Evolutionary conservation across 2,797 vertebrate genomes (phyloP).

Genomic region (Parauchenoglanis ngamensis): DNA sequence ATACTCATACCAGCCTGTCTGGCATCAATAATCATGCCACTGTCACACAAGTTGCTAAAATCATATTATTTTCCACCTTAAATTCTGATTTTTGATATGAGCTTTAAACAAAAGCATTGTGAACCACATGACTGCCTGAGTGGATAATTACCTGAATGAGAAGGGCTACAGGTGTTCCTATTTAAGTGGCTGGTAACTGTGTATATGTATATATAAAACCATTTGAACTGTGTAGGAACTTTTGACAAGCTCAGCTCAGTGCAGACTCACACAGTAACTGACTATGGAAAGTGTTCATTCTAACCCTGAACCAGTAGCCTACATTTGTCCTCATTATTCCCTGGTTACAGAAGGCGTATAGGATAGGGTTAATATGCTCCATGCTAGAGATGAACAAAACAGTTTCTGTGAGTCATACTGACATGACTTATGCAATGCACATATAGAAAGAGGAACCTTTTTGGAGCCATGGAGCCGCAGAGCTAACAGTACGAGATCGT

Average conservation of each 20-base stretch:
- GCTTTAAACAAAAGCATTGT: background rate
- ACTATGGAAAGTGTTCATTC: background rate
- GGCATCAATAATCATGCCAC: background rate
- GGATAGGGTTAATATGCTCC: slow-evolving; percentile 39
- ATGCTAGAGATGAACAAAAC: slow-evolving; percentile 49
- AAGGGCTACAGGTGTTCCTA: background rate
- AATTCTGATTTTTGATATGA: background rate
- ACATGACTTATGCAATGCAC: slow-evolving; percentile 75
- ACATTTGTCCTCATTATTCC: slow-evolving; percentile 23
- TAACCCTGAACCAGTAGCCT: slow-evolving; percentile 23
- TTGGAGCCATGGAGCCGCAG: slow-evolving; percentile 63
- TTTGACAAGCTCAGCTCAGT: background rate
- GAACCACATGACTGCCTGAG: background rate
- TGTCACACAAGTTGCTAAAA: background rate
- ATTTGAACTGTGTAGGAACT: slow-evolving; percentile 5
- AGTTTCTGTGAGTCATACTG: slow-evolving; percentile 54
- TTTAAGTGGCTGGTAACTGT: background rate
- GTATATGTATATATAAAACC: background rate
- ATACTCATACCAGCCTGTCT: background rate
- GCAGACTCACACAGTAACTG: slow-evolving; percentile 30
- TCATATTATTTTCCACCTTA: background rate
- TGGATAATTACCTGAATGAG: background rate
- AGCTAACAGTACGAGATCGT: slow-evolving; percentile 39
- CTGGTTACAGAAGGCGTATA: slow-evolving; percentile 2
- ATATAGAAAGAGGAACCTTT: slow-evolving; percentile 79